Conservation (phyloP, 2,888 invertebrate genomes). For the Hesperia comma region DNA sequence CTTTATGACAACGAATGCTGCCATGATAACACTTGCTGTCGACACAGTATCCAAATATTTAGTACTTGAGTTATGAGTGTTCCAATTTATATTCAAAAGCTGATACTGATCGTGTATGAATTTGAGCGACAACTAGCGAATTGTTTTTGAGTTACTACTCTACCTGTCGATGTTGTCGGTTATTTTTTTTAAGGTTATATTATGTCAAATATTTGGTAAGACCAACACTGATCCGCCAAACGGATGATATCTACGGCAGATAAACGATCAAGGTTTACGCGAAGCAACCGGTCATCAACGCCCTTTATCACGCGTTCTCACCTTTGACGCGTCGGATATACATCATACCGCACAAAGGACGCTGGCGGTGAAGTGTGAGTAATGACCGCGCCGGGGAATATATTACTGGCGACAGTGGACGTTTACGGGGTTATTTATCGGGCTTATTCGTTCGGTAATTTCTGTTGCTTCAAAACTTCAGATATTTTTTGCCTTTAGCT, state of each 20-base stretch:
- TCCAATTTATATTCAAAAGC: too few relatives aligned
- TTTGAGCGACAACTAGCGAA: too few relatives aligned
- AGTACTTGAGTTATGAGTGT: too few relatives aligned
- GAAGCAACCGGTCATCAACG: neutral
- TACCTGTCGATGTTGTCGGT: too few relatives aligned
- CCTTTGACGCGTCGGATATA: constrained; percentile 47
- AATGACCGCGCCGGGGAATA: constrained; percentile 48
- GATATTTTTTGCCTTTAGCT: too few relatives aligned
- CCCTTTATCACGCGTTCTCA: constrained; percentile 39
- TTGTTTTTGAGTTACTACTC: too few relatives aligned
- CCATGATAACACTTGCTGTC: too few relatives aligned
- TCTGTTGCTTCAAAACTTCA: too few relatives aligned
- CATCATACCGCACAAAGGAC: constrained; percentile 48
- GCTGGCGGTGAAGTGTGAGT: constrained; percentile 49
- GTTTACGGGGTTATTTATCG: constrained; percentile 46
- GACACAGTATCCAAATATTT: too few relatives aligned
- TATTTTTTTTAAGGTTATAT: too few relatives aligned
- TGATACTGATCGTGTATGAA: too few relatives aligned
- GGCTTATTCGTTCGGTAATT: neutral
- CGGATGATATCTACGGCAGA: neutral
- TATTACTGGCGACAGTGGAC: constrained; percentile 46
- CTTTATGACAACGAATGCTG: too few relatives aligned
- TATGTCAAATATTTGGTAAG: neutral
- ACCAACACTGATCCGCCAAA: neutral
- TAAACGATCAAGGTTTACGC: constrained; percentile 9